Conservation (phyloP, 1,140 invertebrate genomes). For the Macrobrachium rosenbergii region DNA sequence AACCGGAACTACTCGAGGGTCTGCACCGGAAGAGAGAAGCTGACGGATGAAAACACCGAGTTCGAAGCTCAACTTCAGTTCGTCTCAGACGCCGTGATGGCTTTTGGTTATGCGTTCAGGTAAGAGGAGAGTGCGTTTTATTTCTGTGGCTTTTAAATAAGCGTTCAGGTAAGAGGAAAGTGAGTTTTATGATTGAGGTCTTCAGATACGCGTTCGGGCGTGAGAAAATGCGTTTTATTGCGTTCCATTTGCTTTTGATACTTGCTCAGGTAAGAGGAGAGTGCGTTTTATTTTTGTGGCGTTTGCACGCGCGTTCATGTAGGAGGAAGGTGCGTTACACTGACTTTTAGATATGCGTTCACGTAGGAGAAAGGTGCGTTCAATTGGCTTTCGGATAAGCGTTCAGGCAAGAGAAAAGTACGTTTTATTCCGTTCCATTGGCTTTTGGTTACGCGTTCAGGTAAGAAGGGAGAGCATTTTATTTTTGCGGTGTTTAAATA, state of each 20-base stretch:
- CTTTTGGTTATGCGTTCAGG: constrained; percentile 89
- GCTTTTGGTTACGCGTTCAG: constrained; percentile 89
- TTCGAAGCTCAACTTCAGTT: constrained; percentile 93
- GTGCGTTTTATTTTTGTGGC: neutral
- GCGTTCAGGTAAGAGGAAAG: neutral
- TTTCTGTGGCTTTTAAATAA: neutral
- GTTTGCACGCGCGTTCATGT: neutral
- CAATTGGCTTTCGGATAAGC: no score
- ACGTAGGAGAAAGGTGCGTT: no score
- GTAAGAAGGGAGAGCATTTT: constrained; percentile 72
- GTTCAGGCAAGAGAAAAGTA: no score
- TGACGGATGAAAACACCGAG: constrained; percentile 81
- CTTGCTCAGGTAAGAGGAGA: neutral
- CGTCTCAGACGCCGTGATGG: constrained; percentile 92
- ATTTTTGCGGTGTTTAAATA: neutral
- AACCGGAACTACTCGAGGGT: constrained; percentile 79
- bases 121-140: constrained; percentile 70
- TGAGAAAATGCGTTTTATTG: no score
- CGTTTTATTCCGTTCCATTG: constrained; percentile 69
- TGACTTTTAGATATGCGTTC: no score
- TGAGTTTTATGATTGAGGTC: neutral
- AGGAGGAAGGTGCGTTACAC: no score
- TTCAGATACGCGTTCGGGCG: no score
- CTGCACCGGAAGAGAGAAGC: constrained; percentile 81
- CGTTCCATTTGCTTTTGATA: no score